Percentiles rank a stretch among this genome's conserved stretches.
These are phyloP conservation scores for Bostrychus sinensis DNA, from an alignment of 2,113 vertebrate genomes.

Conservation along the genomic window DNA sequence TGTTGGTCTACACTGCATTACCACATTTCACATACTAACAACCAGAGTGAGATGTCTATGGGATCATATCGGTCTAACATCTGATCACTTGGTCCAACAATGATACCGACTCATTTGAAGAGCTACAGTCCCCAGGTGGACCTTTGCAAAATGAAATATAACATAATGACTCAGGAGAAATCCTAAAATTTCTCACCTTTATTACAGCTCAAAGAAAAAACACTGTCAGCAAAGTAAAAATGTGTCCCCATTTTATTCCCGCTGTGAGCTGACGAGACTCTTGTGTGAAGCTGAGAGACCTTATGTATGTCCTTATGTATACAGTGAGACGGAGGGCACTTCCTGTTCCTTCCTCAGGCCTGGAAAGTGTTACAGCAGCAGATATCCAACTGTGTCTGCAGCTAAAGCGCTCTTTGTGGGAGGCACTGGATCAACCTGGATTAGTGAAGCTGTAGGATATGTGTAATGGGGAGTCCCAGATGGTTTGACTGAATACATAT, in stretches of 20 bases:
- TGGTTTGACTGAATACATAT: conserved; percentile 44
- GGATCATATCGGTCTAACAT: no score
- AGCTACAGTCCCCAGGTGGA: no score
- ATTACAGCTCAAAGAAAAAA: no score
- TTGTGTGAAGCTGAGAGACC: conserved; percentile 37
- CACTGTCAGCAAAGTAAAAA: conserved; percentile 5
- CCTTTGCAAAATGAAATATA: no score
- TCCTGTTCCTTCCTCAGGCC: not conserved
- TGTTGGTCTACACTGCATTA: no score
- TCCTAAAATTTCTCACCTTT: no score
- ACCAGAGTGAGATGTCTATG: no score
- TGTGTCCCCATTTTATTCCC: conserved; percentile 28
- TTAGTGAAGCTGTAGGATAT: conserved; percentile 59
- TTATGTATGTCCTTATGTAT: conserved; percentile 55
- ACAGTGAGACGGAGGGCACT: conserved; percentile 33
- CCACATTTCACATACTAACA: no score
- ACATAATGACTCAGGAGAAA: no score
- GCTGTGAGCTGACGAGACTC: conserved; percentile 14
- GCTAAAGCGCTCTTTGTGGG: conserved; percentile 34
- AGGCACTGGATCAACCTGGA: conserved; percentile 55
- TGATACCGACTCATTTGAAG: no score
- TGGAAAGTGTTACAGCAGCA: conserved; percentile 24
- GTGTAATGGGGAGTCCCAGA: conserved; percentile 47
- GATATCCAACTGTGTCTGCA: conserved; percentile 21
- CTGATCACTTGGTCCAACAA: no score